phyloP scores from a whole-genome alignment of 2,888 invertebrate genomes.

The Eupsilia transversa region DNA sequence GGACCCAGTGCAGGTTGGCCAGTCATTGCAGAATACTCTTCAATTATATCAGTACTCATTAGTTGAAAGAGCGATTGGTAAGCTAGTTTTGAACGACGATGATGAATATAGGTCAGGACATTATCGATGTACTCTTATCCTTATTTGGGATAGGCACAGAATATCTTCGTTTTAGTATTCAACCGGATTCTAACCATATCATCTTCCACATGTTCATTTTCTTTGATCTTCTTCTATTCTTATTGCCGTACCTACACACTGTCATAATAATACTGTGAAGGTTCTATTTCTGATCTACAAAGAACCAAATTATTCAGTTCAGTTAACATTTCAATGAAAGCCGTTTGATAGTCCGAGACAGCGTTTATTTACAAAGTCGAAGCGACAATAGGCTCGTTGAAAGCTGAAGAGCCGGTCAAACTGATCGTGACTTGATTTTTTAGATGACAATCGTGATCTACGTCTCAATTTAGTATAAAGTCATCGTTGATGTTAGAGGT shows the following conservation, averaged over 20 bases:
- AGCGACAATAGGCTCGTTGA: slow-evolving; percentile 53
- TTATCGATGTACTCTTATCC: too few species aligned
- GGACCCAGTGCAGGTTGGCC: too few species aligned
- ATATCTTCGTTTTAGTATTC: slow-evolving; percentile 1
- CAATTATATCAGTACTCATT: not conserved
- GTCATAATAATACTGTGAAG: not conserved
- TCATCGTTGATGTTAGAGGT: slow-evolving; percentile 42
- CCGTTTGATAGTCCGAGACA: slow-evolving; percentile 28
- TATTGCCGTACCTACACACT: not conserved
- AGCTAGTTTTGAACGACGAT: not conserved
- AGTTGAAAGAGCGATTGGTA: not conserved
- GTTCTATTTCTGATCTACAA: not conserved
- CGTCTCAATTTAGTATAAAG: slow-evolving; percentile 50
- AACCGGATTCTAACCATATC: not conserved
- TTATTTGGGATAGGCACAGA: not conserved
- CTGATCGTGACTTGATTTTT: slow-evolving; percentile 72
- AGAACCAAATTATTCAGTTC: slow-evolving; percentile 14
- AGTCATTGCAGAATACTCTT: not conserved
- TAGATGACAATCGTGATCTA: slow-evolving; percentile 61
- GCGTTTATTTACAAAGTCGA: slow-evolving; percentile 39
- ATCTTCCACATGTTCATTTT: not conserved
- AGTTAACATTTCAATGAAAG: slow-evolving; percentile 53
- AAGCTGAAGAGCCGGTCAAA: slow-evolving; percentile 56
- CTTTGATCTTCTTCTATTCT: not conserved
- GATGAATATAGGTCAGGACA: not conserved